phyloP scores from a whole-genome alignment of 2,888 invertebrate species.

The Drosophila robusta region DNA sequence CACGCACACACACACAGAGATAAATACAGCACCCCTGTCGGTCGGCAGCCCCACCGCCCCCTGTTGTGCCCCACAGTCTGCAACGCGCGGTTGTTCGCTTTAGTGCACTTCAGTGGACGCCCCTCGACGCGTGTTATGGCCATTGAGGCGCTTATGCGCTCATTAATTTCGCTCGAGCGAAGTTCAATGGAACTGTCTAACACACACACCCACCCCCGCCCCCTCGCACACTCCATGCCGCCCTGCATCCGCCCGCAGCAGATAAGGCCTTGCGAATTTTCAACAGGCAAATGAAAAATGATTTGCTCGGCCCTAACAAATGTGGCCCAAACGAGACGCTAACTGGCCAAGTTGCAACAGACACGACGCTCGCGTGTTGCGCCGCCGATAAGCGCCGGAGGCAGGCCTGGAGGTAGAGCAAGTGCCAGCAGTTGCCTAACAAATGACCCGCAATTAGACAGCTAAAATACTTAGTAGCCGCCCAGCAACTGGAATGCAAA shows the following conservation, averaged over 20 bases:
- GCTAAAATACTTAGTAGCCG: conserved; percentile 42
- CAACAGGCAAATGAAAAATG: conserved; percentile 75
- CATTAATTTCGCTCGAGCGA: conserved; percentile 76
- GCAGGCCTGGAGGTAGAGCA: neutral
- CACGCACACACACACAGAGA: neutral
- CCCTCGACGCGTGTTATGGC: conserved; percentile 65
- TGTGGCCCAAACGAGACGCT: conserved; percentile 31
- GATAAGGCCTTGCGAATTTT: conserved; percentile 66
- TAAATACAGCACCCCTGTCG: no score
- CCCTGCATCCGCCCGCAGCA: conserved; percentile 4
- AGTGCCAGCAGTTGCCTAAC: conserved; percentile 48
- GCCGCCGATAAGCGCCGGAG: conserved; percentile 32
- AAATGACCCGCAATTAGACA: conserved; percentile 74
- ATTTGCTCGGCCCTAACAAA: conserved; percentile 60
- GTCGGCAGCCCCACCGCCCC: no score
- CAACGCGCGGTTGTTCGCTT: conserved; percentile 52
- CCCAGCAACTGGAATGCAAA: conserved; percentile 34
- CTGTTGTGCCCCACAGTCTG: neutral
- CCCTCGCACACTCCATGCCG: neutral
- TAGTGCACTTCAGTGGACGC: conserved; percentile 73
- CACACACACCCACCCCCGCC: no score
- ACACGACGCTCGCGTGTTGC: conserved; percentile 32
- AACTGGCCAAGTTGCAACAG: conserved; percentile 26
- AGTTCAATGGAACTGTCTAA: conserved; percentile 68
- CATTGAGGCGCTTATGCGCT: conserved; percentile 69